Conservation (phyloP, 2,113 vertebrate genomes). For the Osmerus eperlanus region DNA sequence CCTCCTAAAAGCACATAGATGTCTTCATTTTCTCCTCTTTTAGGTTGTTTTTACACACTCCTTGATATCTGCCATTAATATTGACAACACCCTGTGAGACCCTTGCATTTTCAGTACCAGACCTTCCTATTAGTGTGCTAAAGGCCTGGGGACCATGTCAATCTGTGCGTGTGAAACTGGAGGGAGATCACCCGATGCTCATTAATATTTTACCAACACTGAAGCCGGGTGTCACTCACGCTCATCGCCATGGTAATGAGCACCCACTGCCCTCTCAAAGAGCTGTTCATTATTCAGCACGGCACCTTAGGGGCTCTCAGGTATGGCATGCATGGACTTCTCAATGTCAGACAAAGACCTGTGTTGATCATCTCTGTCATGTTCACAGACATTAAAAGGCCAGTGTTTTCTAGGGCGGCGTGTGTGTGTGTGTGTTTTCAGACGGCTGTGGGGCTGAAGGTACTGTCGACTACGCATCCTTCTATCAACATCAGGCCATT, state of each 20-base stretch:
- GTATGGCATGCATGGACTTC: slow-evolving; percentile 37
- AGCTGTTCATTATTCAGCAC: slow-evolving; percentile 56
- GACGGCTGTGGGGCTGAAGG: slow-evolving; percentile 3
- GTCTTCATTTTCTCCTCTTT: slow-evolving; percentile 52
- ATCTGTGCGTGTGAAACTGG: slow-evolving; percentile 28
- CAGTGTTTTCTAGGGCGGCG: background rate
- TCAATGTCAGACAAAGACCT: slow-evolving; percentile 51
- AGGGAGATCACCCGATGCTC: slow-evolving; percentile 40
- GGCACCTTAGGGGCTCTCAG: slow-evolving; percentile 21
- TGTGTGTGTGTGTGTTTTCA: background rate
- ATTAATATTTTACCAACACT: slow-evolving; percentile 62
- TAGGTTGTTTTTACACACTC: slow-evolving; percentile 26
- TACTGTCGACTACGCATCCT: background rate
- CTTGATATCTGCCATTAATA: slow-evolving; percentile 46
- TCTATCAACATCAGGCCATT: slow-evolving; percentile 12
- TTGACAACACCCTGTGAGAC: slow-evolving; percentile 34
- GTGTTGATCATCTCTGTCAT: slow-evolving; percentile 8
- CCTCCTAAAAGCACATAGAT: slow-evolving; percentile 6
- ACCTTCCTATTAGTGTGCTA: slow-evolving; percentile 9
- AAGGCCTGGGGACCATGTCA: slow-evolving; percentile 24
- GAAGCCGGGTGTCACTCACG: slow-evolving; percentile 54
- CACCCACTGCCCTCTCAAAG: slow-evolving; percentile 42
- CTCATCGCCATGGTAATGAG: slow-evolving; percentile 52
- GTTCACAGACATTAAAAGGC: slow-evolving; percentile 3
- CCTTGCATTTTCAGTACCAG: slow-evolving; percentile 31